phyloP scores from a whole-genome alignment of 2,888 invertebrate genomes.

The Tipula confusa region DNA sequence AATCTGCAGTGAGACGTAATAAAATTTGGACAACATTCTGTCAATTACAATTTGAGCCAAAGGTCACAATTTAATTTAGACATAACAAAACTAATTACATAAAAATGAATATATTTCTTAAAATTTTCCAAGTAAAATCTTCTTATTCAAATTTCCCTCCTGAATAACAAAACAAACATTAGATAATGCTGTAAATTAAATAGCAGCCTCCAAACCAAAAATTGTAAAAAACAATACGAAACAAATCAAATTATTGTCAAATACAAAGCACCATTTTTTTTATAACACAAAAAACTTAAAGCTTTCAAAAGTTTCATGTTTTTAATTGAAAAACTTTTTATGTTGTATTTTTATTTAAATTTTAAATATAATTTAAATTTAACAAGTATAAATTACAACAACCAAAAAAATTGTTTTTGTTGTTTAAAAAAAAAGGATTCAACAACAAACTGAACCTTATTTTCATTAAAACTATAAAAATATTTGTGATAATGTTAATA shows the following conservation, averaged over 20 bases:
- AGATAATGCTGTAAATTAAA: too few species aligned
- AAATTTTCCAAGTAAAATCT: too few species aligned
- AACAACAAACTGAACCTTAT: background rate
- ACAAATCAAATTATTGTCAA: background rate
- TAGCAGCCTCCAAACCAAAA: too few species aligned
- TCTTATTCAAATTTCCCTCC: too few species aligned
- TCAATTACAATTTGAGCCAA: too few species aligned
- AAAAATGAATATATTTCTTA: too few species aligned
- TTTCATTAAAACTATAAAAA: conserved; percentile 7
- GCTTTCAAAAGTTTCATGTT: background rate
- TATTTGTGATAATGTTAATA: background rate
- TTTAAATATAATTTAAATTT: background rate
- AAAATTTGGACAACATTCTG: too few species aligned
- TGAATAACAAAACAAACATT: too few species aligned
- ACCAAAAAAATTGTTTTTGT: background rate
- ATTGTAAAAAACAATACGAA: too few species aligned
- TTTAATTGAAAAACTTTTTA: background rate
- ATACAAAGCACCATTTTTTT: background rate
- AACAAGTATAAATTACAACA: background rate
- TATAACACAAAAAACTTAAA: background rate
- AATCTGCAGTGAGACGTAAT: too few species aligned
- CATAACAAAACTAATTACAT: too few species aligned
- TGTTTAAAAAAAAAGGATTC: background rate
- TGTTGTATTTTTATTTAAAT: background rate
- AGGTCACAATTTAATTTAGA: too few species aligned